Base-by-base conservation (phyloP, 2,113 vertebrate genomes). In the Eclectus roratus region DNA sequence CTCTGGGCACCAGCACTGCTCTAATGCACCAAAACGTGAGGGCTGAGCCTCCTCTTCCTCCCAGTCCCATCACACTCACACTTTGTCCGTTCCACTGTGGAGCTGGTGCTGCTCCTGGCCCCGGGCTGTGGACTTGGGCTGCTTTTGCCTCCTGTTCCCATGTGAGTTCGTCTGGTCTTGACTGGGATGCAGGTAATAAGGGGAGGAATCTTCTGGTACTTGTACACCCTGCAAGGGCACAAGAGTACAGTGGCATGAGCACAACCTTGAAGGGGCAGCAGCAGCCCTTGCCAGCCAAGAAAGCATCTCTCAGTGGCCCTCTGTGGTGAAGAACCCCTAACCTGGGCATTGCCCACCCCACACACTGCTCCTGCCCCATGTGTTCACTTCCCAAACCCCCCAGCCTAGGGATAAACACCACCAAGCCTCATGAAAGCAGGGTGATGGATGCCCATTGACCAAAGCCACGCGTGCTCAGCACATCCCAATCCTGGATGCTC, bases 161-260 rank as follows among this genome's bases (percentile, higher is more conserved):
- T 0, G 0, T 95, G 93, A 44, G 89, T 89, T 68, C 85, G 74
- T n/a, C 65, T 88, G 80, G 85, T 68, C 93, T 98, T 97, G 88
- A 95, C 72, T 0, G 97, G 96, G 52, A 96, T 65, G 5, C 10
- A 85, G 58, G 73, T 96, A 80, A 96, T 94, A 63, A 97, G 94
- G 1, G 96, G 94, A 8, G 97, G 96, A 39, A 96, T 97, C 88
- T 96, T 96, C 84, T 97, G 98, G 64, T 92, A 91, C 50, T 96
- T 84, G 1, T 91, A 93, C 7, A 94, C 61, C 71, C 97, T 98
- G 55, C 24, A 23, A 53, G 50, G 63, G 76, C 43, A 77, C 49
- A 68, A n/a, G 41, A 73, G 21, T 19, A 52, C 0, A 0, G 52
- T 2, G 2, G 35, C 0, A 0, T 82, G 37, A 81, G 23, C 20